Conservation (phyloP, 2,113 vertebrate genomes). For the Naja naja region DNA sequence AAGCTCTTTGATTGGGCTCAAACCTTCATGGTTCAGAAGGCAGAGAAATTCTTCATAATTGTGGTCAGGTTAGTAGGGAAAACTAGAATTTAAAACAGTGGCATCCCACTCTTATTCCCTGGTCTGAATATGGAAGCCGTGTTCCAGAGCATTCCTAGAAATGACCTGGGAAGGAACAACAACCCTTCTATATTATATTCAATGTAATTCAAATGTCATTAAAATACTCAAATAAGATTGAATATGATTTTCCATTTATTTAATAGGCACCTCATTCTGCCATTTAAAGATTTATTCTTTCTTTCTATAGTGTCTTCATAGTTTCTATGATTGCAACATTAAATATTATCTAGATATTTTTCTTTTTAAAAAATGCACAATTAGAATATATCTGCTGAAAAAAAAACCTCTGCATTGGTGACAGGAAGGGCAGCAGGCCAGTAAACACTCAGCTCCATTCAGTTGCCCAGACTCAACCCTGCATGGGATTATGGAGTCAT, state of each 20-base stretch:
- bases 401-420: too few species aligned
- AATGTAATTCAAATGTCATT: not conserved
- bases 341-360: not conserved
- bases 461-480: too few species aligned
- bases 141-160: not conserved
- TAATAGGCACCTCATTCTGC: not conserved
- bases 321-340: not conserved
- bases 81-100: not conserved
- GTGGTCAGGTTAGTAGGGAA: not conserved
- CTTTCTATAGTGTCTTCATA: not conserved
- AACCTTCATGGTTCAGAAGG: not conserved
- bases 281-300: not conserved
- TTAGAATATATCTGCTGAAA: too few species aligned
- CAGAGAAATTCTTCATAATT: not conserved
- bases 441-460: too few species aligned
- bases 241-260: not conserved
- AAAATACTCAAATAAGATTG: not conserved
- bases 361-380: not conserved
- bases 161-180: not conserved
- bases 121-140: not conserved
- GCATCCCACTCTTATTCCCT: not conserved
- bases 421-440: too few species aligned
- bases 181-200: not conserved
- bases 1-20: not conserved
- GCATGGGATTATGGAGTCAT: too few species aligned